Evolutionary conservation across 2,113 vertebrate species (phyloP).

Genomic region (Scomber scombrus): DNA sequence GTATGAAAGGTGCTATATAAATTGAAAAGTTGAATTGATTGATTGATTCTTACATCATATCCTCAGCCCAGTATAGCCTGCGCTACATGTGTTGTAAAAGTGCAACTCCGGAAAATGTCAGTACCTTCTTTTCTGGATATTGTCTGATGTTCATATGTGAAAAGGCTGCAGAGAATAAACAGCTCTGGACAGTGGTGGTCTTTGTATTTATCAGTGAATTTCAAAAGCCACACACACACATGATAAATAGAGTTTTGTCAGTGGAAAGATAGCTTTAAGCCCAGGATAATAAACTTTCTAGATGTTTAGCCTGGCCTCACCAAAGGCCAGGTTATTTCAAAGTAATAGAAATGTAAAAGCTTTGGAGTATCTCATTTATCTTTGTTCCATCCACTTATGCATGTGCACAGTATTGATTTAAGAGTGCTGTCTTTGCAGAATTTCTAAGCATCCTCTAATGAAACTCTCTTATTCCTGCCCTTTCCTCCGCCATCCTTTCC

Average conservation of each 20-base stretch:
- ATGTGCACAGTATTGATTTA: slow-evolving; percentile 57
- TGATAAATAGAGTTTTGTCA: slow-evolving; percentile 43
- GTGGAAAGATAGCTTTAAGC: slow-evolving; percentile 32
- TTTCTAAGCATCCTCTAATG: slow-evolving; percentile 58
- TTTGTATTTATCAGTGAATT: slow-evolving; percentile 16
- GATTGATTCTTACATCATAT: no score
- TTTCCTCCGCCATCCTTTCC: neutral
- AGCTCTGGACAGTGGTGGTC: neutral
- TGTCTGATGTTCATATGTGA: no score
- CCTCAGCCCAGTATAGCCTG: no score
- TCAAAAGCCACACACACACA: neutral
- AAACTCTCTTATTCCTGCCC: slow-evolving; percentile 41
- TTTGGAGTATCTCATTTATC: slow-evolving; percentile 46
- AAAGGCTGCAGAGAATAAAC: neutral
- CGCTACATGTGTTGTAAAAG: no score
- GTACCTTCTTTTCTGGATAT: no score
- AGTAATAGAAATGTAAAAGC: slow-evolving; percentile 70
- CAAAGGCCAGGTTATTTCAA: slow-evolving; percentile 32
- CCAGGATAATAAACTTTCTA: slow-evolving; percentile 48
- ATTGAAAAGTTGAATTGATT: no score
- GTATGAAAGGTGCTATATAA: no score
- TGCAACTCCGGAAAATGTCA: no score
- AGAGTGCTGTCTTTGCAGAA: slow-evolving; percentile 66
- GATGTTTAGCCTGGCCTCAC: slow-evolving; percentile 20
- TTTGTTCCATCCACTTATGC: slow-evolving; percentile 55